phyloP scores from a whole-genome alignment of 2,888 invertebrate genomes.

The Osmoderma eremita region DNA sequence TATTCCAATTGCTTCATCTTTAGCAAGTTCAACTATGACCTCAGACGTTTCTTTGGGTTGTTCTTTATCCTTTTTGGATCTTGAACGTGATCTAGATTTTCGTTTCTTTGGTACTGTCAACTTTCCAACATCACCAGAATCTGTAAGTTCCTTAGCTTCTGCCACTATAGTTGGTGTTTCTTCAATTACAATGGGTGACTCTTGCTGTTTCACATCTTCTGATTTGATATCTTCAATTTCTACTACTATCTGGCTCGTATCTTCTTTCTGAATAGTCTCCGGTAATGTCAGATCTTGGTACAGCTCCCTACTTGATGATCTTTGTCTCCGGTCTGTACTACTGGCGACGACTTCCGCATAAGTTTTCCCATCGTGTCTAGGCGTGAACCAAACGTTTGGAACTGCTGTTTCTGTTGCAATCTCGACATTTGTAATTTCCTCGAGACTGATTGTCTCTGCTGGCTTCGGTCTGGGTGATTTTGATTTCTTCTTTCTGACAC shows the following conservation, averaged over 20 bases:
- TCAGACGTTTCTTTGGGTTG: neutral
- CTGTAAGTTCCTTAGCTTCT: neutral
- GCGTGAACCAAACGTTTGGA: slow-evolving; percentile 65
- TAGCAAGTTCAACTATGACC: neutral
- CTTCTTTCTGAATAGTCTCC: neutral
- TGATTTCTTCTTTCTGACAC: slow-evolving; percentile 48
- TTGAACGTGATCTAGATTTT: slow-evolving; percentile 26
- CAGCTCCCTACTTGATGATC: slow-evolving; percentile 31
- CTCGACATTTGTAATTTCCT: slow-evolving; percentile 38
- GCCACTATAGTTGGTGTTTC: neutral
- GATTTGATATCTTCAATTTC: neutral
- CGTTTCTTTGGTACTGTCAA: slow-evolving; percentile 18
- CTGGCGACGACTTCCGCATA: slow-evolving; percentile 71
- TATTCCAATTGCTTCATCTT: neutral
- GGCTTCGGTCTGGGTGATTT: slow-evolving; percentile 44
- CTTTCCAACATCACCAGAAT: neutral
- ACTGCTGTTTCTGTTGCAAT: slow-evolving; percentile 43
- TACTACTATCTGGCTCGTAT: neutral
- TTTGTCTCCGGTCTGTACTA: slow-evolving; percentile 29
- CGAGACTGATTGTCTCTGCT: neutral
- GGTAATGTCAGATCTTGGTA: neutral
- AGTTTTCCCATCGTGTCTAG: slow-evolving; percentile 71
- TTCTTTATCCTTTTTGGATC: slow-evolving; percentile 27
- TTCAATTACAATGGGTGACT: neutral
- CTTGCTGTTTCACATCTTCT: neutral